Evolutionary conservation across 2,888 invertebrate species (phyloP), one percentile per base, ranked within the genome.

Genomic region (Nemotelus pantherinus): DNA sequence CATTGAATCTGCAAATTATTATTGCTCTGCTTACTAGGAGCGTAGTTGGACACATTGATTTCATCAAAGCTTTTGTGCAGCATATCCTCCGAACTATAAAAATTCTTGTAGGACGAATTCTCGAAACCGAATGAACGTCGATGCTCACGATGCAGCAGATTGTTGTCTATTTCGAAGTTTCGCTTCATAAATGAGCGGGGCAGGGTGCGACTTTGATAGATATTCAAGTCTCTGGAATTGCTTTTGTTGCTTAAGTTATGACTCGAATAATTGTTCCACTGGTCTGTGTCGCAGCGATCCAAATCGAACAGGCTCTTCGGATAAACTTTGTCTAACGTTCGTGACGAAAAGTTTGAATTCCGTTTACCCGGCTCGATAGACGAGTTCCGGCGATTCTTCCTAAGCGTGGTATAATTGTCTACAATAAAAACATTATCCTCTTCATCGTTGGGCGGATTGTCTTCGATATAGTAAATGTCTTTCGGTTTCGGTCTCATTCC

Each of bases 381-480:
- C 2, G 86, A 85, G 67, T 83, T 82, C n/a, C 86, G 84, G 2
- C 85, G 84, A 3, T 80, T 77, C 41, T 77, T 77, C n/a, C 60
- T 45, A 39, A 70, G 44, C 67, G 50, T 63, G 9, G 57, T 68
- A 75, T 79, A 76, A 41, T 77, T 77, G 68, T 81, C 81, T 10
- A 80, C 80, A n/a, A 82, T 81, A 67, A 82, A 83, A 44, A 82
- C 79, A 63, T 77, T 80, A 5, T 76, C 76, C 25, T 80, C 82
- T 3, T 80, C 80, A 0, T 77, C 75, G 25, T 63, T 47, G 7
- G 44, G 57, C 47, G 74, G 9, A 55, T 80, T 77, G 50, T 80
- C 83, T 75, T 84, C 83, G 67, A 87, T 86, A 77, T 84, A 86
- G 80, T 87, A 87, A 50, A 86, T 87, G 78, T 87, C 85, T 79